Evolutionary conservation across 2,797 vertebrate genomes (phyloP).

Genomic region (Phaenicophaeus curvirostris): DNA sequence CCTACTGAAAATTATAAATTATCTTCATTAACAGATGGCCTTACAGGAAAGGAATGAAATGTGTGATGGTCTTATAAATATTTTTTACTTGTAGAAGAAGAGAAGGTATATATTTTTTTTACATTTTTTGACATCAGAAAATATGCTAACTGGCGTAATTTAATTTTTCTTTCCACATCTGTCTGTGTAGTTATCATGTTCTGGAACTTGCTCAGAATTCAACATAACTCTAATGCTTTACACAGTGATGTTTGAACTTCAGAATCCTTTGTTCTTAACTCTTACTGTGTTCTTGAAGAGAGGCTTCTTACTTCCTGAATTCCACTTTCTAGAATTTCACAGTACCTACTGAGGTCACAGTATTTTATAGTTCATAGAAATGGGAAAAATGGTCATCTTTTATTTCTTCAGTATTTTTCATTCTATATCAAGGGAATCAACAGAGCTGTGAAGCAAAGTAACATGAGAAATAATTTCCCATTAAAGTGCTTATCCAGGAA

Average conservation of each 20-base stretch:
- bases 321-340: neutral
- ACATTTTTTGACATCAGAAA: neutral
- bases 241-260: neutral
- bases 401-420: neutral
- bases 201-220: neutral
- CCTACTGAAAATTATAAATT: neutral
- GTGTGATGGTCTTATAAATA: neutral
- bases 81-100: neutral
- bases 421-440: neutral
- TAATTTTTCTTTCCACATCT: neutral
- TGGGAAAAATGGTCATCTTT: neutral
- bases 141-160: neutral
- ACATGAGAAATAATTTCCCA: neutral
- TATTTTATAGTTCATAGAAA: neutral
- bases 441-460: neutral
- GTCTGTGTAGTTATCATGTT: neutral
- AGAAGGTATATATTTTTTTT: neutral
- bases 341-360: neutral
- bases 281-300: neutral
- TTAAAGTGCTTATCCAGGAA: neutral
- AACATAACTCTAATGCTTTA: neutral
- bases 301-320: neutral
- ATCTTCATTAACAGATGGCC: neutral
- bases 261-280: neutral
- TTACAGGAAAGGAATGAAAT: neutral